These are phyloP conservation scores for Thyatira batis DNA, from an alignment of 2,888 invertebrate genomes.

Conservation along the genomic window DNA sequence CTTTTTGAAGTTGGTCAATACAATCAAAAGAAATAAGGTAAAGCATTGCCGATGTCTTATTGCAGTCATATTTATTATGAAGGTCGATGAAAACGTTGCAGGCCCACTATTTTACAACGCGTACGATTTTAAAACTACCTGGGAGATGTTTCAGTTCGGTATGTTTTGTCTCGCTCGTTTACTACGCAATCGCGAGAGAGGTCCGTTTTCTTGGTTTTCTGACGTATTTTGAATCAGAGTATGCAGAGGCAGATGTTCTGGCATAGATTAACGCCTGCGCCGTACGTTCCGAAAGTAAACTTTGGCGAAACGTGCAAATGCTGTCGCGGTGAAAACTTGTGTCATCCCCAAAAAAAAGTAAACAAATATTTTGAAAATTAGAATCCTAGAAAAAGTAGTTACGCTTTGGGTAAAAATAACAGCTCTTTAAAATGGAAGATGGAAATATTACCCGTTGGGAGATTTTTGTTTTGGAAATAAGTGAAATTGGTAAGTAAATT, in stretches of 20 bases:
- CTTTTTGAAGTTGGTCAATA: no score
- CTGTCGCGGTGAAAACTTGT: slow-evolving; percentile 24
- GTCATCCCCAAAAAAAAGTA: slow-evolving; percentile 23
- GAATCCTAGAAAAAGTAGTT: not conserved
- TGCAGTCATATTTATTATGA: slow-evolving; percentile 29
- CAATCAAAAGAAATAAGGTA: no score
- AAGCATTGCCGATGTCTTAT: no score
- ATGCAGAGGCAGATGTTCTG: no score
- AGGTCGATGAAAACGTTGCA: slow-evolving; percentile 72
- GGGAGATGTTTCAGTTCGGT: no score
- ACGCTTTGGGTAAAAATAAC: not conserved
- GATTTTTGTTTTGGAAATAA: not conserved
- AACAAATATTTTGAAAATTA: slow-evolving; percentile 26
- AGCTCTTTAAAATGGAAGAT: not conserved
- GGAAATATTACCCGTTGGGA: not conserved
- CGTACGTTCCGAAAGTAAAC: slow-evolving; percentile 30
- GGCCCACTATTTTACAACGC: slow-evolving; percentile 32
- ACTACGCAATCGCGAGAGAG: no score
- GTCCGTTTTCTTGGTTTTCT: no score
- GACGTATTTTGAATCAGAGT: no score
- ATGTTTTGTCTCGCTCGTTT: no score
- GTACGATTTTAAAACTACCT: no score
- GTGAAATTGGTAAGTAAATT: not conserved
- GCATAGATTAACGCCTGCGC: slow-evolving; percentile 61
- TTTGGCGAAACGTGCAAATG: slow-evolving; percentile 35